Evolutionary conservation across 2,113 vertebrate genomes (phyloP).

Genomic region (Mixornis gularis): DNA sequence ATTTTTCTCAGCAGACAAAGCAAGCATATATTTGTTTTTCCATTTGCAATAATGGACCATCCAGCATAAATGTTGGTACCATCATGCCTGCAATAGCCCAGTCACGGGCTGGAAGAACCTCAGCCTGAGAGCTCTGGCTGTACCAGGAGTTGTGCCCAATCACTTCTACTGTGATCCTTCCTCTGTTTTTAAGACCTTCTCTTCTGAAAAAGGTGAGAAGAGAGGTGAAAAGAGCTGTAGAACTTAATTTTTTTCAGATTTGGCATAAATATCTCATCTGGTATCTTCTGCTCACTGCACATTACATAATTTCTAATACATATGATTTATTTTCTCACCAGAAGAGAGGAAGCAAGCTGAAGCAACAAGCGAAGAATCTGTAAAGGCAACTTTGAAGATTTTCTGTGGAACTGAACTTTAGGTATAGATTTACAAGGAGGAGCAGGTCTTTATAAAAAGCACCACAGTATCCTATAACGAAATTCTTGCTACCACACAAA

Average conservation of each 20-base stretch:
- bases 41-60: not conserved
- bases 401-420: not conserved
- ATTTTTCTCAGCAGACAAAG: not conserved
- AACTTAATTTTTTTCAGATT: not conserved
- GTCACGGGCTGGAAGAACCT: not conserved
- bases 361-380: not conserved
- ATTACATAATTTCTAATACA: not conserved
- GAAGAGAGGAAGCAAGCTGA: not conserved
- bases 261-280: not conserved
- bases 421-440: not conserved
- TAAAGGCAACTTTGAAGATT: not conserved
- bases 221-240: not conserved
- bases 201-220: not conserved
- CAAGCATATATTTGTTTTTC: not conserved
- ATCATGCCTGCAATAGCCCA: accelerated
- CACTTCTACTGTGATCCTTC: not conserved
- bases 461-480: not conserved
- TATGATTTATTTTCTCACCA: not conserved
- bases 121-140: not conserved
- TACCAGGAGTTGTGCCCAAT: not conserved
- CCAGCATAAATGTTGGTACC: not conserved
- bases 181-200: not conserved
- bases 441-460: not conserved
- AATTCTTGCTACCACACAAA: not conserved
- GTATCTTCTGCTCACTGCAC: not conserved